These are phyloP conservation scores for Scortum barcoo DNA, from an alignment of 2,113 vertebrate species.

Conservation along the genomic window DNA sequence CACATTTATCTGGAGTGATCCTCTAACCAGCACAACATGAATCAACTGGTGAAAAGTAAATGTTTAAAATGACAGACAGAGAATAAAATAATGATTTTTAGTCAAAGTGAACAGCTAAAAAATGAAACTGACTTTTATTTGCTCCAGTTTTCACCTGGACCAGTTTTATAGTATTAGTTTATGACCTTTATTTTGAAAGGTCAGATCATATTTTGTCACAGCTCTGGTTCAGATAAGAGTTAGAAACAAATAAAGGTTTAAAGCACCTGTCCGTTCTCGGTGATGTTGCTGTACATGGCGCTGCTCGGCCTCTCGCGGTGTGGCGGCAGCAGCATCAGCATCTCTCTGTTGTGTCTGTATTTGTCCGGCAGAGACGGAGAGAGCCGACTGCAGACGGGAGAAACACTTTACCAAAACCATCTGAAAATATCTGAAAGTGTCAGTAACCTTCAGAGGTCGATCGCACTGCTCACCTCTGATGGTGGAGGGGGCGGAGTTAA, in stretches of 20 bases:
- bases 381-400: constrained; percentile 86
- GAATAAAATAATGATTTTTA: no score
- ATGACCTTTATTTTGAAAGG: no score
- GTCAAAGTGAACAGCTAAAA: no score
- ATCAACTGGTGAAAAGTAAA: no score
- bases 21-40: no score
- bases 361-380: constrained; percentile 94
- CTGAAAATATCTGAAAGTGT: background rate
- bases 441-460: no score
- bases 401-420: background rate
- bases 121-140: no score
- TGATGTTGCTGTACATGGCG: constrained; percentile 92
- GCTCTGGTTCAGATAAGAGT: background rate
- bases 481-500: constrained; percentile 92
- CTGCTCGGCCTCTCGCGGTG: constrained; percentile 95
- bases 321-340: constrained; percentile 93
- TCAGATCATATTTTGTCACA: no score
- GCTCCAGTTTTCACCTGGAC: no score
- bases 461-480: constrained; percentile 92
- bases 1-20: no score
- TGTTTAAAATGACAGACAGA: no score
- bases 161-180: no score
- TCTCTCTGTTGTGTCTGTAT: constrained; percentile 93
- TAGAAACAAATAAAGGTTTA: background rate
- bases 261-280: constrained; percentile 94